These are phyloP conservation scores for Bombus huntii DNA, from an alignment of 1,140 invertebrate genomes.

Conservation along the genomic window DNA sequence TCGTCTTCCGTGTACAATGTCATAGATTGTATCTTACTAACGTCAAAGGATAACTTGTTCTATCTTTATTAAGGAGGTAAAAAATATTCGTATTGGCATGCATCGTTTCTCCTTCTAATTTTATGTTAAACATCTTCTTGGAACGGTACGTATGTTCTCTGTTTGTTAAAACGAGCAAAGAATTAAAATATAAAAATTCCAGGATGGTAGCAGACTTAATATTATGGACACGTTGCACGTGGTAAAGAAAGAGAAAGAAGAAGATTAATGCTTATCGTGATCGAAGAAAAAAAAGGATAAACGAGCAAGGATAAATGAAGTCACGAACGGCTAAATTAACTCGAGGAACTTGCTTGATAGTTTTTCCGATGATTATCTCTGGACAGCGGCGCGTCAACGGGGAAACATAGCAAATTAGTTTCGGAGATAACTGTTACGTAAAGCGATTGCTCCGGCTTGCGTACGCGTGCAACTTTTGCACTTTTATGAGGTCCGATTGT, in stretches of 20 bases:
- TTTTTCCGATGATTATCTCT: slow-evolving; percentile 48
- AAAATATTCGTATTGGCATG: too few species aligned
- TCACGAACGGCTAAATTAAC: slow-evolving; percentile 46
- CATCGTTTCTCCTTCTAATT: too few species aligned
- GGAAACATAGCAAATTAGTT: slow-evolving; percentile 46
- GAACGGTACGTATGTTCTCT: too few species aligned
- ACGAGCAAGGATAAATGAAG: slow-evolving; percentile 28
- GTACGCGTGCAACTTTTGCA: slow-evolving; percentile 7
- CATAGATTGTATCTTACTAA: too few species aligned
- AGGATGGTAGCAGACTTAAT: neutral
- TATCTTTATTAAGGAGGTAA: too few species aligned
- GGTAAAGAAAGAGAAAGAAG: neutral
- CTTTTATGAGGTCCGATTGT: slow-evolving; percentile 31
- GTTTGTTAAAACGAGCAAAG: too few species aligned
- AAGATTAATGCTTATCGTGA: slow-evolving; percentile 5
- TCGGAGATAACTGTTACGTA: slow-evolving; percentile 49
- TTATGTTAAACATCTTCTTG: too few species aligned
- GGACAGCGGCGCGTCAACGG: slow-evolving; percentile 21
- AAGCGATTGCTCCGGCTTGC: slow-evolving; percentile 18
- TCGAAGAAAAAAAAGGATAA: neutral
- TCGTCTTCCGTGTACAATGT: too few species aligned
- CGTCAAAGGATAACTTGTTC: too few species aligned
- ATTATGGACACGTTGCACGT: neutral
- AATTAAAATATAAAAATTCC: neutral
- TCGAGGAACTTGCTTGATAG: slow-evolving; percentile 38